phyloP scores from a whole-genome alignment of 2,888 invertebrate genomes.

The Philonicus albiceps region DNA sequence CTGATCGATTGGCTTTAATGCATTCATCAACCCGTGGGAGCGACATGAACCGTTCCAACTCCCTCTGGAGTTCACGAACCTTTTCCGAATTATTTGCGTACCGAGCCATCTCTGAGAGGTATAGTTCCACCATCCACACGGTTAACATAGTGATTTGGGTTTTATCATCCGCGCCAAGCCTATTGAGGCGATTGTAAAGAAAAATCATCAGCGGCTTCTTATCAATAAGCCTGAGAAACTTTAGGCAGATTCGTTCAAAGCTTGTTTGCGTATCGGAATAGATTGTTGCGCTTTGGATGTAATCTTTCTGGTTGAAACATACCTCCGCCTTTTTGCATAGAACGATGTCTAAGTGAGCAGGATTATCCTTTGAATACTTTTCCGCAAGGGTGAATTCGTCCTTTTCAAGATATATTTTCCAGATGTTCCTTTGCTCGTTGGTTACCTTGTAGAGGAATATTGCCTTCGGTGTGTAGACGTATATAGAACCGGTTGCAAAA shows the following conservation, averaged over 20 bases:
- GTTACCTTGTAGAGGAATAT: conserved; percentile 87
- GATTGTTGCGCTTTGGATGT: conserved; percentile 82
- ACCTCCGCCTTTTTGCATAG: conserved; percentile 88
- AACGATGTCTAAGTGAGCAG: conserved; percentile 82
- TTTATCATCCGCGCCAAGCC: conserved; percentile 74
- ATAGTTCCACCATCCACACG: conserved; percentile 94
- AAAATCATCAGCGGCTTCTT: conserved; percentile 88
- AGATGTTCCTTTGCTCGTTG: conserved; percentile 85
- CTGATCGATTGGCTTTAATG: conserved; percentile 80
- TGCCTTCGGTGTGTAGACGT: conserved; percentile 84
- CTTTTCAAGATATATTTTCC: conserved; percentile 87
- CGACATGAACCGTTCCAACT: conserved; percentile 80
- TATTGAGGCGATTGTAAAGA: conserved; percentile 81
- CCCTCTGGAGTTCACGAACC: conserved; percentile 70
- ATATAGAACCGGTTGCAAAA: conserved; percentile 78
- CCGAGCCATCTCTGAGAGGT: conserved; percentile 83
- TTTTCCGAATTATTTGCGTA: conserved; percentile 56
- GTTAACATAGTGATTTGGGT: conserved; percentile 93
- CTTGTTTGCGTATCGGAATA: conserved; percentile 91
- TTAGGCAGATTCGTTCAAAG: conserved; percentile 93
- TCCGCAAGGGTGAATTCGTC: conserved; percentile 88
- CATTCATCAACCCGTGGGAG: conserved; percentile 79
- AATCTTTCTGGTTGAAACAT: conserved; percentile 79
- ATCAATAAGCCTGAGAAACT: conserved; percentile 83
- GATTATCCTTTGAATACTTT: conserved; percentile 82